Evolutionary conservation across 1,140 invertebrate species (phyloP).

Genomic region (Lethrus apterus): DNA sequence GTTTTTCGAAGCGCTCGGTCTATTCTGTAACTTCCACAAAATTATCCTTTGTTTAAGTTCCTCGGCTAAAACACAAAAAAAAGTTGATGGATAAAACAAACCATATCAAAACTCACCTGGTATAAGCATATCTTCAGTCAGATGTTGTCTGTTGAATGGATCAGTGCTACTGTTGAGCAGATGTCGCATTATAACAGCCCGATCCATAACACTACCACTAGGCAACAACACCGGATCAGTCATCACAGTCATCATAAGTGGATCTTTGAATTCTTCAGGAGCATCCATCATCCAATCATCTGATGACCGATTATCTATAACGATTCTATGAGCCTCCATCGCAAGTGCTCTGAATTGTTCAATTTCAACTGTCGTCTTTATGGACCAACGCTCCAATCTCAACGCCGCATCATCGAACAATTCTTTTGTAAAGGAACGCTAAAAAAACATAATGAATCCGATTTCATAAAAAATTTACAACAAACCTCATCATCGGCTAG

Average conservation of each 20-base stretch:
- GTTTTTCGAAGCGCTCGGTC: too few species aligned
- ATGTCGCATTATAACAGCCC: conserved; percentile 87
- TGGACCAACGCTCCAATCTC: conserved; percentile 69
- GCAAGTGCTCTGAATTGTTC: conserved; percentile 76
- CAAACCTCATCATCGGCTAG: conserved; percentile 80
- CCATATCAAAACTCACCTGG: conserved; percentile 50
- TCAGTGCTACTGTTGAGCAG: conserved; percentile 93
- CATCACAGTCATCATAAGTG: conserved; percentile 97
- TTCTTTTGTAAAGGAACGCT: conserved; percentile 90
- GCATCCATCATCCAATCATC: conserved; percentile 92
- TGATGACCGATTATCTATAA: conserved; percentile 73
- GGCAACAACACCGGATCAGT: conserved; percentile 90
- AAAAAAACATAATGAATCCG: conserved; percentile 35
- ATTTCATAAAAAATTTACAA: background rate
- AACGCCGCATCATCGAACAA: conserved; percentile 84
- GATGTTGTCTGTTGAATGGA: conserved; percentile 91
- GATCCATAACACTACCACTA: conserved; percentile 92
- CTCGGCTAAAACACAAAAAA: conserved; percentile 26
- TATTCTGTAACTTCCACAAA: conserved; percentile 34
- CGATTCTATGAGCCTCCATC: conserved; percentile 69
- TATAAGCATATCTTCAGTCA: conserved; percentile 80
- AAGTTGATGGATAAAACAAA: background rate
- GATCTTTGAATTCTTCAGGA: conserved; percentile 95
- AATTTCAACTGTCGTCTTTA: conserved; percentile 77
- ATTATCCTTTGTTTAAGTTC: conserved; percentile 35